Conservation (phyloP, 2,888 invertebrate genomes). For the Leuctra nigra region DNA sequence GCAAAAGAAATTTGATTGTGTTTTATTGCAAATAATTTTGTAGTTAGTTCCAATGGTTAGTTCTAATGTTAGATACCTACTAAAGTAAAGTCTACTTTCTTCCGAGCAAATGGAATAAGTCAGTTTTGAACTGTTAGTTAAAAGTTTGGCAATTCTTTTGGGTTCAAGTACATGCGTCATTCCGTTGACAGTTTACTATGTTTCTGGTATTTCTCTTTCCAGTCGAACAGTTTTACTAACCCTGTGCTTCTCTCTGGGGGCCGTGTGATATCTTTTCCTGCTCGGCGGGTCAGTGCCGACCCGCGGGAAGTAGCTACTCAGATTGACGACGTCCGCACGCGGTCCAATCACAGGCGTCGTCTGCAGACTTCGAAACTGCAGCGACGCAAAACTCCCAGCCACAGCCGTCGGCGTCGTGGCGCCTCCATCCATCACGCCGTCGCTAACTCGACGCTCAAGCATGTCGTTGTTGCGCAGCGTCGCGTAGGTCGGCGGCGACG, state of each 20-base stretch:
- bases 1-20: no score
- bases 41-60: no score
- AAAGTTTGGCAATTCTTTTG: no score
- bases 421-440: conserved; percentile 3
- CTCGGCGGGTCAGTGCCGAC: conserved; percentile 42
- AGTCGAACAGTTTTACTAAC: conserved; percentile 40
- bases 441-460: neutral
- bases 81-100: no score
- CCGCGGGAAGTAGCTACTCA: conserved; percentile 36
- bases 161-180: no score
- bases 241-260: conserved; percentile 53
- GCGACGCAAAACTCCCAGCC: conserved; percentile 33
- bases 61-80: no score
- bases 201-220: no score
- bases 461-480: conserved; percentile 38
- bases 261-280: conserved; percentile 51
- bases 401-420: conserved; percentile 19
- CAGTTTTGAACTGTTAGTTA: no score
- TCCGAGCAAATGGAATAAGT: no score
- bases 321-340: conserved; percentile 38
- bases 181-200: no score
- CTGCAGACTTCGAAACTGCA: conserved; percentile 41
- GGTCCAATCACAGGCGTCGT: conserved; percentile 39
- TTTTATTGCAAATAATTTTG: no score
- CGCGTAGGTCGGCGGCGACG: conserved; percentile 47